phyloP scores from a whole-genome alignment of 2,797 vertebrate genomes.

The Helarctos malayanus region DNA sequence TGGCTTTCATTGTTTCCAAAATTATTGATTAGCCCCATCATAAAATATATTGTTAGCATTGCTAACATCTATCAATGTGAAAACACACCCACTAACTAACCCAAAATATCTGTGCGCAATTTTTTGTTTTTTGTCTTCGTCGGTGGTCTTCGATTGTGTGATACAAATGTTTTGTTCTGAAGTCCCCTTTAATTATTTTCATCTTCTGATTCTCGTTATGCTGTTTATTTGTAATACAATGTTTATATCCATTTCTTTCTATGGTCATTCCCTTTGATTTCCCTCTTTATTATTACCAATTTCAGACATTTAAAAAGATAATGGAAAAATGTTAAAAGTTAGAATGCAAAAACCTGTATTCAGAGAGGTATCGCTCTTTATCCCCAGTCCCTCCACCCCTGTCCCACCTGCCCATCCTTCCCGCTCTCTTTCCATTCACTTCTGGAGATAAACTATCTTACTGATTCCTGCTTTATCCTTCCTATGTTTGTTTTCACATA shows the following conservation, averaged over 20 bases:
- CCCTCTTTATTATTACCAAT: not conserved
- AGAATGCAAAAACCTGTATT: not conserved
- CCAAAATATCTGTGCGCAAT: not conserved
- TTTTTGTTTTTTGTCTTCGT: not conserved
- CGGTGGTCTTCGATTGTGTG: not conserved
- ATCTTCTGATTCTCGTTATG: not conserved
- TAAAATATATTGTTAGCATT: not conserved
- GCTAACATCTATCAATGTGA: not conserved
- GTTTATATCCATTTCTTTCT: not conserved
- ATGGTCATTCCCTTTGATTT: not conserved
- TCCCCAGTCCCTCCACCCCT: accelerated
- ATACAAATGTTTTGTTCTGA: not conserved
- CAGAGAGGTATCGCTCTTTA: not conserved
- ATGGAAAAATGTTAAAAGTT: not conserved
- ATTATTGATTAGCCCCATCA: not conserved
- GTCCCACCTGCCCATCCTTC: too few relatives aligned
- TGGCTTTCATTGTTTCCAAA: not conserved
- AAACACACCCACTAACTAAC: not conserved
- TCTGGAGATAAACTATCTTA: not conserved
- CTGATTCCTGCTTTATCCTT: not conserved
- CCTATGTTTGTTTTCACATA: not conserved
- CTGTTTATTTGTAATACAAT: not conserved
- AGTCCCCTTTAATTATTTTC: not conserved
- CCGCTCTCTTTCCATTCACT: not conserved
- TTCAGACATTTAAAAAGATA: not conserved